phyloP scores from a whole-genome alignment of 2,888 invertebrate species.

The Leptopilina drosophilae region DNA sequence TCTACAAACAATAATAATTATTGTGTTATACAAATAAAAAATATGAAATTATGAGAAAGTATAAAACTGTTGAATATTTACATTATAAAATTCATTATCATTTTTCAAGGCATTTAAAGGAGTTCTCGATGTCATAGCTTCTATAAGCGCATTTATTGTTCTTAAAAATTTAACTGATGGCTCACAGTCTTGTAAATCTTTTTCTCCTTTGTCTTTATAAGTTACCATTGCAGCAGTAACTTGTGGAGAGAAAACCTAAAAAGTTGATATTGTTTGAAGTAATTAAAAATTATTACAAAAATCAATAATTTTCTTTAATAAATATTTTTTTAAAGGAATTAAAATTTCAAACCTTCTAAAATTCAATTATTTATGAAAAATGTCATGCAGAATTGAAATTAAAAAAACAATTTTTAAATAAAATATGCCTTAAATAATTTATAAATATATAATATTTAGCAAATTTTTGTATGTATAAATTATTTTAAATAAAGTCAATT shows the following conservation, averaged over 20 bases:
- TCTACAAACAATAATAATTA: not conserved
- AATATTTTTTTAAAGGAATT: too few relatives aligned
- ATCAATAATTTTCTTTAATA: too few relatives aligned
- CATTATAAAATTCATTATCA: not conserved
- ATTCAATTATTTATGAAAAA: too few relatives aligned
- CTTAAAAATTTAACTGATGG: constrained; percentile 9
- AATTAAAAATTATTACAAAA: too few relatives aligned
- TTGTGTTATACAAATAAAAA: not conserved
- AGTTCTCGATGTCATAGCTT: constrained; percentile 35
- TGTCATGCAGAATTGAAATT: too few relatives aligned
- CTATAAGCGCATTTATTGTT: constrained; percentile 6
- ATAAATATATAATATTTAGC: too few relatives aligned
- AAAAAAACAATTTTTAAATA: too few relatives aligned
- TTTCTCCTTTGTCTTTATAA: not conserved
- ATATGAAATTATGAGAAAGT: not conserved
- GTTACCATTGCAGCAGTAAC: constrained; percentile 32
- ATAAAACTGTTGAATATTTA: constrained; percentile 10
- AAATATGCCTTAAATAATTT: too few relatives aligned
- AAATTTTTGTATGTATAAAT: too few relatives aligned
- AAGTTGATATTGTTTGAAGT: not conserved
- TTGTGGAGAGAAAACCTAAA: constrained; percentile 25
- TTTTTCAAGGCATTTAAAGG: not conserved
- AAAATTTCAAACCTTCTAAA: too few relatives aligned
- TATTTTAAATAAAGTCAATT: too few relatives aligned
- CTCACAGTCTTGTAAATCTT: constrained; percentile 34